Base-by-base conservation (phyloP, 1,140 invertebrate species). In the Pogonomyrmex barbatus region DNA sequence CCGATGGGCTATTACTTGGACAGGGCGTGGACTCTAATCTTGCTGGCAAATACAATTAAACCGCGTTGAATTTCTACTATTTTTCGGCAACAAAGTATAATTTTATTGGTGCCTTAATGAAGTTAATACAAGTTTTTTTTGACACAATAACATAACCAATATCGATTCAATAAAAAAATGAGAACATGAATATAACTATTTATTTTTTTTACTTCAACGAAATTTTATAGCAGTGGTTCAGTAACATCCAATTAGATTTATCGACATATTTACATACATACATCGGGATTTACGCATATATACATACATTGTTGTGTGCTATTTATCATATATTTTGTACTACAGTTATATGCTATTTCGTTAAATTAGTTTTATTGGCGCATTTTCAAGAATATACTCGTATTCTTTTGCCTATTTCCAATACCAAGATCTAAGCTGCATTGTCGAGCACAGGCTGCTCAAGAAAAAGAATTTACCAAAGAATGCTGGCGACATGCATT, bases 331-430 rank as follows among this genome's bases (percentile, higher is more conserved):
- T 9, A 14, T 70, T 30, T 50, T 36, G n/a, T 36, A 50, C 56
- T 45, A 2, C 84, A 88, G 87, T 91, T 90, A 88, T 85, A 85
- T 58, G 86, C 75, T 76, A 81, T 50, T 60, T 14, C 63, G 30
- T 36, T 81, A 77, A 86, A 79, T 88, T 88, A 89, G 86, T 88
- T 88, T 86, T 56, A 73, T 85, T 65, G 50, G 47, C 58, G 33
- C 75, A 47, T 58, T 33, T 36, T 58, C 58, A 36, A 42, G 4
- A 77, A 45, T 60, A 58, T 60, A 54, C 17, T 5, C 10, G 45
- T 73, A 42, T 36, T 52, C 30, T 42, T 52, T 73, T 42, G 70
- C 12, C 12, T 76, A 39, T 42, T 36, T 2, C 24, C 47, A 52
- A 58, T 54, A 71, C 33, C 17, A 17, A 67, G 47, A 47, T 63